These are phyloP conservation scores for Phacellophora camtschatica DNA, from an alignment of 30 jellyfish, hydroid and myxozoan species.

Conservation along the genomic window DNA sequence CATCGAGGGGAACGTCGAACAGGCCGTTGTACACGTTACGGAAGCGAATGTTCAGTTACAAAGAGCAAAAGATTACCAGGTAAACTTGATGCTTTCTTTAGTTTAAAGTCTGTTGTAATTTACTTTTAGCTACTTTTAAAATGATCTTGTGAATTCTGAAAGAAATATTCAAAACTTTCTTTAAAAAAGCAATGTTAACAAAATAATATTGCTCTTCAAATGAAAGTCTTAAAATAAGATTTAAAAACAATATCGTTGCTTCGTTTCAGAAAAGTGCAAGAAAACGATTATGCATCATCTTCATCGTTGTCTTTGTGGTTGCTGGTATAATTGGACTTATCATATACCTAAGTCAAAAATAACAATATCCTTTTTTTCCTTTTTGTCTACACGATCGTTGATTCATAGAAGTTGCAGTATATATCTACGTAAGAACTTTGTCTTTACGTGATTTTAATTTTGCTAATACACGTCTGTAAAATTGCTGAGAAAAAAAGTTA, in stretches of 20 bases:
- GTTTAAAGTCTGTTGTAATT: background rate
- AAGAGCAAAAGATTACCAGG: slow-evolving; percentile 87
- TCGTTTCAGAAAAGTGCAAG: slow-evolving; percentile 70
- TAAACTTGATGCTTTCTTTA: background rate
- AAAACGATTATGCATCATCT: slow-evolving; percentile 55
- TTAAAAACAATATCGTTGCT: background rate
- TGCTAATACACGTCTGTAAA: too few species aligned
- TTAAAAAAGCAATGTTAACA: too few species aligned
- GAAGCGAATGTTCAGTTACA: slow-evolving; percentile 71
- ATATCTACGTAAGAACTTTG: too few species aligned
- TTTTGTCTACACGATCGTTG: too few species aligned
- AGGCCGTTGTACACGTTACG: slow-evolving; percentile 68
- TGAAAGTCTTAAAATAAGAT: background rate
- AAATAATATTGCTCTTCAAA: too few species aligned
- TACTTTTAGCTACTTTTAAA: background rate
- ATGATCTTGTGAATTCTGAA: background rate
- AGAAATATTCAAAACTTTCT: too few species aligned
- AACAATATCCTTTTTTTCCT: too few species aligned
- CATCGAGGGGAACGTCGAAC: slow-evolving; percentile 78
- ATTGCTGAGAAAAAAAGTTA: too few species aligned
- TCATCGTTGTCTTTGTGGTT: slow-evolving; percentile 35
- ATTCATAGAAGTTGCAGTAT: too few species aligned
- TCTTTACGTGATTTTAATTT: too few species aligned
- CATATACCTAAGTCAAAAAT: slow-evolving; percentile 32
- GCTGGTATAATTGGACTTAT: slow-evolving; percentile 67